A percentile compares a stretch with the other conserved stretches of the same genome.
phyloP scores from a whole-genome alignment of 2,888 invertebrate species.

The Isotomurus palustris region DNA sequence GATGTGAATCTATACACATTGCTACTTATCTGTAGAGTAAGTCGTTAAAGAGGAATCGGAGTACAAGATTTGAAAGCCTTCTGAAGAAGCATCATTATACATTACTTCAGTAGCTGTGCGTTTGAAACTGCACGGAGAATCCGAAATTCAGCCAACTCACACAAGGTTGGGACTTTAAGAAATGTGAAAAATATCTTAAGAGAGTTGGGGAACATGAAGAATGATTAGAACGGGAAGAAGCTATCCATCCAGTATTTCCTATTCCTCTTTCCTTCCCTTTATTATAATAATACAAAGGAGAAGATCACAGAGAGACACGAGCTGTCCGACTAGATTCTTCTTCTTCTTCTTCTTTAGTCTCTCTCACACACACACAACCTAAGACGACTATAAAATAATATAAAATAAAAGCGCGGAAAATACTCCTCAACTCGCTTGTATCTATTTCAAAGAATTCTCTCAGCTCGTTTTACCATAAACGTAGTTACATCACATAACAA shows the following conservation, averaged over 20 bases:
- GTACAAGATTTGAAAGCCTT: too few relatives aligned
- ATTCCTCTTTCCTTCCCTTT: neutral
- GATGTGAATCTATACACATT: neutral
- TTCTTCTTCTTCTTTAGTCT: too few relatives aligned
- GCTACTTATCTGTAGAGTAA: neutral
- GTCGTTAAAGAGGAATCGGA: too few relatives aligned
- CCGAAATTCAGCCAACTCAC: too few relatives aligned
- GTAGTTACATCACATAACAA: slow-evolving; percentile 7
- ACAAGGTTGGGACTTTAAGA: neutral
- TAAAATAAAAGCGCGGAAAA: too few relatives aligned
- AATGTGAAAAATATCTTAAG: neutral
- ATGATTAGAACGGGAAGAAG: slow-evolving; percentile 17
- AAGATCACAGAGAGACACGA: neutral
- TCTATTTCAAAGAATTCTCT: too few relatives aligned
- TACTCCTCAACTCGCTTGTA: too few relatives aligned
- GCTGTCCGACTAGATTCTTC: too few relatives aligned
- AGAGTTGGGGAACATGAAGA: slow-evolving; percentile 10
- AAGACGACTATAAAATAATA: neutral
- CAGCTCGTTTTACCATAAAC: slow-evolving; percentile 4
- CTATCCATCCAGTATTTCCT: slow-evolving; percentile 16
- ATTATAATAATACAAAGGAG: neutral
- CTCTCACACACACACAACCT: too few relatives aligned
- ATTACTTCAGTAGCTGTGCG: too few relatives aligned
- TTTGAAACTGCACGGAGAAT: too few relatives aligned
- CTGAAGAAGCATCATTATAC: too few relatives aligned